A percentile compares a stretch with the other conserved stretches of the same genome.
Evolutionary conservation across 1,140 invertebrate genomes (phyloP).

Genomic region (Caenorhabditis briggsae): DNA sequence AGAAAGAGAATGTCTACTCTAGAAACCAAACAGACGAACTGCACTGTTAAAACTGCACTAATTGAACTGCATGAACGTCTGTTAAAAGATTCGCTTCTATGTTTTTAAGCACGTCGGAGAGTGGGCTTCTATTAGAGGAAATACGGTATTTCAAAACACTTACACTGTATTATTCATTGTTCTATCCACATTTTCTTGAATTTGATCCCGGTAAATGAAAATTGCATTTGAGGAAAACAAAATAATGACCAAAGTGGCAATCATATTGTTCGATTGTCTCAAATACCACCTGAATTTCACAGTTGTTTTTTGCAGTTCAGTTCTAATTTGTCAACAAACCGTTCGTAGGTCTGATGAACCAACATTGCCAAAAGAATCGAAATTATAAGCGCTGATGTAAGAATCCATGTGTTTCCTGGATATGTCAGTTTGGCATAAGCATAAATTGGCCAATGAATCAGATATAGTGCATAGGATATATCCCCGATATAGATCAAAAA

Average conservation of each 20-base stretch:
- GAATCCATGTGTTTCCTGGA: background rate
- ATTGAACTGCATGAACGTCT: too few relatives aligned
- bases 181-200: background rate
- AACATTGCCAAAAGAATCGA: background rate
- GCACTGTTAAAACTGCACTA: too few relatives aligned
- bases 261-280: background rate
- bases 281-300: background rate
- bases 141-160: too few relatives aligned
- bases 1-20: too few relatives aligned
- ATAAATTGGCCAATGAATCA: constrained; percentile 22
- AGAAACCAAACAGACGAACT: too few relatives aligned
- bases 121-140: too few relatives aligned
- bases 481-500: background rate
- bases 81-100: too few relatives aligned
- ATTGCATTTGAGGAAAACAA: background rate
- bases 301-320: background rate
- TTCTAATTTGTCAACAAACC: background rate
- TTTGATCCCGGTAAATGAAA: background rate
- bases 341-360: background rate
- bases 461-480: background rate
- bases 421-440: background rate
- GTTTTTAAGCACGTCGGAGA: too few relatives aligned
- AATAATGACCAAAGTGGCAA: background rate
- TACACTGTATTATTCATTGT: background rate
- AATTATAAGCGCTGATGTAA: background rate